Evolutionary conservation across 2,888 invertebrate genomes (phyloP).

Genomic region (Hyposoter didymator): DNA sequence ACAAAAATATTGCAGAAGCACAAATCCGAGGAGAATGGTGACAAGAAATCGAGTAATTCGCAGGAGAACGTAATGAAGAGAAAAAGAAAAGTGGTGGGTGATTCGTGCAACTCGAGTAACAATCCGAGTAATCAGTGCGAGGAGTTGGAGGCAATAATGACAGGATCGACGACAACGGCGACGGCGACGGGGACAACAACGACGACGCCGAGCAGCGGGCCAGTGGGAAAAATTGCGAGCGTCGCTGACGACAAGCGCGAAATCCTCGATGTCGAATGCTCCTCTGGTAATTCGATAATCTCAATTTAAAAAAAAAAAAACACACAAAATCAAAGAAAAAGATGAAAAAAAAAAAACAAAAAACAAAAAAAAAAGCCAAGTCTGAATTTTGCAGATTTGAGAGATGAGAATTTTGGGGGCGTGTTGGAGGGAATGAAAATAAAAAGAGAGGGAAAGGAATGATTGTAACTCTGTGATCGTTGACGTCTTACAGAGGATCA

Average conservation of each 20-base stretch:
- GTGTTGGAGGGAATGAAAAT: slow-evolving; percentile 12
- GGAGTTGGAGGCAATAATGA: slow-evolving; percentile 62
- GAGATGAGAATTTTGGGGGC: slow-evolving; percentile 30
- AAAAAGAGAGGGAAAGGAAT: slow-evolving; percentile 34
- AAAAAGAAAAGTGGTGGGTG: slow-evolving; percentile 72
- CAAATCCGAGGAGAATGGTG: slow-evolving; percentile 83
- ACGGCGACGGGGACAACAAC: background rate
- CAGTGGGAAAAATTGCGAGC: slow-evolving; percentile 74
- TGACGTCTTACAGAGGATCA: slow-evolving; percentile 77
- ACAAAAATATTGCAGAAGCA: slow-evolving; percentile 79
- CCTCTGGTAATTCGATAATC: slow-evolving; percentile 65
- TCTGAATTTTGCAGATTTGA: slow-evolving; percentile 58
- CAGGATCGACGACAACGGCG: slow-evolving; percentile 56
- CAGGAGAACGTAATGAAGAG: slow-evolving; percentile 80
- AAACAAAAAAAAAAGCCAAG: slow-evolving; percentile 41
- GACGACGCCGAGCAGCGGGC: background rate
- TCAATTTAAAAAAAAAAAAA: slow-evolving; percentile 34
- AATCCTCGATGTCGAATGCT: slow-evolving; percentile 67
- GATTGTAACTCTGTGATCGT: slow-evolving; percentile 56
- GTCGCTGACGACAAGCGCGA: slow-evolving; percentile 78
- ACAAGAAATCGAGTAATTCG: slow-evolving; percentile 75
- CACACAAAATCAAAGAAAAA: too few species aligned
- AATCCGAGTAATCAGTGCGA: slow-evolving; percentile 69
- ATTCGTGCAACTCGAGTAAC: slow-evolving; percentile 45
- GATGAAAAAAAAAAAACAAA: background rate